phyloP scores from a whole-genome alignment of 2,113 vertebrate species.

The Ochotona princeps region DNA sequence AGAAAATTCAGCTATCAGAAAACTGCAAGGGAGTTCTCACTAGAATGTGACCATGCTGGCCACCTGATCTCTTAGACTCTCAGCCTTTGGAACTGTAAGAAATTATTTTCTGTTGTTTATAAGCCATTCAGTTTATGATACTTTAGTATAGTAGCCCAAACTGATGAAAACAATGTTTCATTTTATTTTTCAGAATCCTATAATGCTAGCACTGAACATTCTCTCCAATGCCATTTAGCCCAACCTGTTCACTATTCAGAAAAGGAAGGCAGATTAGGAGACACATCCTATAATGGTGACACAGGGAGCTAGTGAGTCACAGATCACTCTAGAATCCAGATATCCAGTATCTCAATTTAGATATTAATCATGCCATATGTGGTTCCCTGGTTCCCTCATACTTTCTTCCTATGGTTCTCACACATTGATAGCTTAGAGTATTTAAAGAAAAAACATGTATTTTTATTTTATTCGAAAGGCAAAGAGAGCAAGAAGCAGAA shows the following conservation, averaged over 20 bases:
- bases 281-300: background rate
- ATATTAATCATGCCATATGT: background rate
- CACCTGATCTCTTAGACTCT: background rate
- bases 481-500: too few species aligned
- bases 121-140: background rate
- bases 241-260: background rate
- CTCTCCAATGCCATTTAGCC: constrained; percentile 3
- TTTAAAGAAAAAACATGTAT: too few species aligned
- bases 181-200: constrained; percentile 1
- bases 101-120: background rate
- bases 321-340: background rate
- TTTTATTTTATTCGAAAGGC: too few species aligned
- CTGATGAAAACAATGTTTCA: background rate
- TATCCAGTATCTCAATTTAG: background rate
- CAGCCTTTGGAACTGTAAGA: background rate
- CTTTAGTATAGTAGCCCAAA: background rate
- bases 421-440: background rate
- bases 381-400: background rate
- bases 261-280: constrained; percentile 7
- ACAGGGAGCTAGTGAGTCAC: background rate
- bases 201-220: constrained; percentile 21
- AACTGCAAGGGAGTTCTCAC: background rate
- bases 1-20: background rate
- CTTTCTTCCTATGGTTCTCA: background rate
- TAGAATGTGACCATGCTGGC: background rate